Evolutionary conservation across 2,113 vertebrate genomes (phyloP), one percentile per base, ranked within the genome.

Genomic region (Urocolius indicus): DNA sequence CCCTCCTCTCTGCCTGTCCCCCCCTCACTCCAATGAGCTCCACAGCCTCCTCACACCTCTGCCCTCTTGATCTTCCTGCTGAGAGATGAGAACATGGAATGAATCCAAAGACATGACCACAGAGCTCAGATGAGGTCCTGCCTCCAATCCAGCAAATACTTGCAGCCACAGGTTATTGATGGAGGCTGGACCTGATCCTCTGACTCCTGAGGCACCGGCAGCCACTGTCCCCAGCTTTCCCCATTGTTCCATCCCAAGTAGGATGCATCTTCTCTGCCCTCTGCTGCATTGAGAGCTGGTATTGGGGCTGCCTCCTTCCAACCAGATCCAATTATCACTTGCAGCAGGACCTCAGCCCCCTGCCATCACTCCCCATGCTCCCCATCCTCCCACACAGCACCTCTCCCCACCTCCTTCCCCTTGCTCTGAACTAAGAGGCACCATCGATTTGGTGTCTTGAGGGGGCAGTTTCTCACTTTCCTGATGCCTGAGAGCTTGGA

Each of bases 201-300:
- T 19, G 5, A 1, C 23, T 45, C 52, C 38, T 36, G 1, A 23
- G 65, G 51, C 21, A 3, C 36, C 0, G 1, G 36, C 85, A 41
- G 22, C 57, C 3, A 1, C 66, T 29, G 16, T 63, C 51, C 69
- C 49, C 4, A 24, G 63, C 48, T 43, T 61, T 59, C 16, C 54
- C 63, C 5, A 2, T 22, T 3, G 5, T 48, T 46, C 76, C 67
- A 30, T 34, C 75, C 57, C 38, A 18, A 36, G 17, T 1, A 8
- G 18, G 38, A 3, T 0, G 1, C 34, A 4, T 4, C 13, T 46
- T 58, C 52, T 30, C 38, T 46, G 5, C n/a, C 14, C 41, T 61
- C 29, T 0, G 0, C 19, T 5, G 0, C 49, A 32, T 1, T 14
- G 2, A 16, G 20, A 15, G 19, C 14, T 5, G 11, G 0, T 32